These are phyloP conservation scores for Pheosia tremula DNA, from an alignment of 2,888 invertebrate genomes.

Conservation along the genomic window DNA sequence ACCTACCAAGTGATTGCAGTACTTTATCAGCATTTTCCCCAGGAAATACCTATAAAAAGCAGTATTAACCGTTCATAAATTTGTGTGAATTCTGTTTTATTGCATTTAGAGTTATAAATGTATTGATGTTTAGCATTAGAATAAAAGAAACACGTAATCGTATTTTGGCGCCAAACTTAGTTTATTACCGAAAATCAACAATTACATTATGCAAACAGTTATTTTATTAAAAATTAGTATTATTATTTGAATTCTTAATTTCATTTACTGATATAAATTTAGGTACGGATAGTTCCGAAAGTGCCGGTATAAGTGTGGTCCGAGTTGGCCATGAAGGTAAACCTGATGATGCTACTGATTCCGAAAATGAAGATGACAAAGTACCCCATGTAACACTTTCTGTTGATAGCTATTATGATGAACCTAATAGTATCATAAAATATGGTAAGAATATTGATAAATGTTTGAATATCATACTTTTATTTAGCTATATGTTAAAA, in stretches of 20 bases:
- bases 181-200: neutral
- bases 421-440: constrained; percentile 80
- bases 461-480: neutral
- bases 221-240: neutral
- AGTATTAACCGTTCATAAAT: too few species aligned
- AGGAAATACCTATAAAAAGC: too few species aligned
- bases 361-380: constrained; percentile 84
- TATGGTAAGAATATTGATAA: constrained; percentile 63
- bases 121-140: neutral
- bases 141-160: neutral
- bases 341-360: constrained; percentile 84
- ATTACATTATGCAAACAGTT: neutral
- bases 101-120: neutral
- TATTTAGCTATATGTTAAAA: neutral
- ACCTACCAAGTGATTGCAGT: too few species aligned
- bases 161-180: constrained; percentile 44
- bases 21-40: too few species aligned
- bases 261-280: constrained; percentile 16
- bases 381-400: constrained; percentile 86
- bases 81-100: neutral
- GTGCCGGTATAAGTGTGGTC: constrained; percentile 86
- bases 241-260: neutral
- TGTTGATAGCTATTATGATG: constrained; percentile 87
- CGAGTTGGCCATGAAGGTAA: constrained; percentile 81
- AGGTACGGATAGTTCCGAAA: constrained; percentile 82